phyloP scores from a whole-genome alignment of 2,113 vertebrate species.

The Microtus oregoni region DNA sequence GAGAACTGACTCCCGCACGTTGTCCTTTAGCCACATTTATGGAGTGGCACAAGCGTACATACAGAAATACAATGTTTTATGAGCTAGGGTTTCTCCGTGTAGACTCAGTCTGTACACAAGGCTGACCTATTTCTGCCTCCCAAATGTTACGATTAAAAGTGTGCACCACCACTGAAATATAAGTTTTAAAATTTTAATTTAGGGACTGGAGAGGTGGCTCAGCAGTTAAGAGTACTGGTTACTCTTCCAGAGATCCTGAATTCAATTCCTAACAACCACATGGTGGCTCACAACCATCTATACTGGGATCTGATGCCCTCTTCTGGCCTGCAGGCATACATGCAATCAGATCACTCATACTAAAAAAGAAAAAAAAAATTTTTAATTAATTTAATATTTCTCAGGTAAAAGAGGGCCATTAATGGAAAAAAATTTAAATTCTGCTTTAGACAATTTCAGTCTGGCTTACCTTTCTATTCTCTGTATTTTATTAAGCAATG shows the following conservation, averaged over 20 bases:
- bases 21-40: neutral
- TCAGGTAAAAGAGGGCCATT: neutral
- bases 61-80: neutral
- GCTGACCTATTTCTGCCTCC: neutral
- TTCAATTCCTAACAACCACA: no score
- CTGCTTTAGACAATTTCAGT: neutral
- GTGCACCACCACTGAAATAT: neutral
- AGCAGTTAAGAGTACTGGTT: no score
- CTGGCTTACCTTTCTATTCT: neutral
- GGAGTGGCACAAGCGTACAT: neutral
- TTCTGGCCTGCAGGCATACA: no score
- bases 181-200: no score
- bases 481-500: neutral
- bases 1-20: neutral
- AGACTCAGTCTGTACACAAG: neutral
- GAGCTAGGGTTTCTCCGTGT: neutral
- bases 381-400: neutral
- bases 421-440: neutral
- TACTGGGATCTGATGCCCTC: no score
- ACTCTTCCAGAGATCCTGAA: no score
- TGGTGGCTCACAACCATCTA: no score
- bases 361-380: no score
- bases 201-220: no score
- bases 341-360: no score
- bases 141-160: neutral